phyloP scores from a whole-genome alignment of 2,113 vertebrate species.

The Oxyruncus cristatus region DNA sequence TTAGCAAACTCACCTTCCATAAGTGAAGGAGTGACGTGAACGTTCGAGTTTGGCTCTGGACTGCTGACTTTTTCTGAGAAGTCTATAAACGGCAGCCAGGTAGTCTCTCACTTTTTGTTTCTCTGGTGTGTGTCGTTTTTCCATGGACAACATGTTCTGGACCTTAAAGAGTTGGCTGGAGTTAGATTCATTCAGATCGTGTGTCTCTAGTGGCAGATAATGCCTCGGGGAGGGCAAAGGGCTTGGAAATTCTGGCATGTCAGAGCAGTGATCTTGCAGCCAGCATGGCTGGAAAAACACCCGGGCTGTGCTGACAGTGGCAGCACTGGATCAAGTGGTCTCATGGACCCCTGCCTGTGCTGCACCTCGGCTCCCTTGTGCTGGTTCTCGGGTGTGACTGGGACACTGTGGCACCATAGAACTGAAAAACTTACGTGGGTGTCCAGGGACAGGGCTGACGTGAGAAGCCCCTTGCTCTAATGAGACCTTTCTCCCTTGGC shows the following conservation, averaged over 20 bases:
- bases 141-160: conserved; percentile 58
- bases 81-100: conserved; percentile 64
- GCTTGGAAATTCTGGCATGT: conserved; percentile 37
- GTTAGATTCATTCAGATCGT: background rate
- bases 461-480: background rate
- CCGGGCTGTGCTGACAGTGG: background rate
- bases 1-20: conserved; percentile 25
- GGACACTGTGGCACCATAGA: rapidly evolving
- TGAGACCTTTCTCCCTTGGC: rapidly evolving
- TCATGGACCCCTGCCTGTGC: background rate
- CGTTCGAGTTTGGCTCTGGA: conserved; percentile 33
- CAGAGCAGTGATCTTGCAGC: background rate
- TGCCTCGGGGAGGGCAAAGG: conserved; percentile 29
- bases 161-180: background rate
- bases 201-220: conserved; percentile 49
- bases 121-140: conserved; percentile 51
- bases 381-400: rapidly evolving
- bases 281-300: background rate
- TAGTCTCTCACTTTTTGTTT: conserved; percentile 56
- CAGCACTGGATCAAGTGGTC: background rate
- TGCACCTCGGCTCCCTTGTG: background rate
- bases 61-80: conserved; percentile 50
- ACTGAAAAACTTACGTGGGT: rapidly evolving
- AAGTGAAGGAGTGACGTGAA: conserved; percentile 24
- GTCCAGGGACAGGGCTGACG: rapidly evolving